Evolutionary conservation across 2,113 vertebrate genomes (phyloP).

Genomic region (Ibidorhyncha struthersii): DNA sequence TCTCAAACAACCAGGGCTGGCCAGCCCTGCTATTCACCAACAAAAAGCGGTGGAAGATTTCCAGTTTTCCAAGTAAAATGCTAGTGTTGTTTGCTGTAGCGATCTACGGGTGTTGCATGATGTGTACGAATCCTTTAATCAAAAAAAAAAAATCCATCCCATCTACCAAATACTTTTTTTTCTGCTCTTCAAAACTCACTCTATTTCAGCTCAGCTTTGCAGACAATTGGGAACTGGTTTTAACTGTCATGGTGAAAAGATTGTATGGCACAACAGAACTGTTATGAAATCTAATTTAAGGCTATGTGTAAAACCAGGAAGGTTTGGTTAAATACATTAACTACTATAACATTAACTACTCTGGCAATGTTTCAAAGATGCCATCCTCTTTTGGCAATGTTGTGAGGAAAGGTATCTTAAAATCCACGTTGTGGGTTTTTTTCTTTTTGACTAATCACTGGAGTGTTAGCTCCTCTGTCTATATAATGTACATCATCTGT

Average conservation of each 20-base stretch:
- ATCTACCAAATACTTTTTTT: neutral
- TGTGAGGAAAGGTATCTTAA: neutral
- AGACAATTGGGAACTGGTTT: neutral
- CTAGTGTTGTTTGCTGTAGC: neutral
- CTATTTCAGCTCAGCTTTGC: neutral
- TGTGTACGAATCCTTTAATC: neutral
- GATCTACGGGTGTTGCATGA: neutral
- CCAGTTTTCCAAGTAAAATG: neutral
- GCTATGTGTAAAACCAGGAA: neutral
- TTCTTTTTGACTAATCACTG: neutral
- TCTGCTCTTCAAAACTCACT: neutral
- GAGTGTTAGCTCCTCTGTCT: neutral
- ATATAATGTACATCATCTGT: accelerated
- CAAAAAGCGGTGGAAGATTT: neutral
- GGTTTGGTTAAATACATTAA: neutral
- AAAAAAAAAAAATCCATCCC: neutral
- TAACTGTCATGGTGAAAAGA: neutral
- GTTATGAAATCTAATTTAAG: neutral
- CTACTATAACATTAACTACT: neutral
- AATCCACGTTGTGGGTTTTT: accelerated
- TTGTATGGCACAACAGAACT: neutral
- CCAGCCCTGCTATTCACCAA: neutral
- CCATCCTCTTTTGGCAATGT: neutral
- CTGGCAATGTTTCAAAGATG: neutral
- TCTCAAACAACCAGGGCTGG: neutral